Evolutionary conservation across 2,113 vertebrate genomes (phyloP).

Genomic region (Hypomesus transpacificus): DNA sequence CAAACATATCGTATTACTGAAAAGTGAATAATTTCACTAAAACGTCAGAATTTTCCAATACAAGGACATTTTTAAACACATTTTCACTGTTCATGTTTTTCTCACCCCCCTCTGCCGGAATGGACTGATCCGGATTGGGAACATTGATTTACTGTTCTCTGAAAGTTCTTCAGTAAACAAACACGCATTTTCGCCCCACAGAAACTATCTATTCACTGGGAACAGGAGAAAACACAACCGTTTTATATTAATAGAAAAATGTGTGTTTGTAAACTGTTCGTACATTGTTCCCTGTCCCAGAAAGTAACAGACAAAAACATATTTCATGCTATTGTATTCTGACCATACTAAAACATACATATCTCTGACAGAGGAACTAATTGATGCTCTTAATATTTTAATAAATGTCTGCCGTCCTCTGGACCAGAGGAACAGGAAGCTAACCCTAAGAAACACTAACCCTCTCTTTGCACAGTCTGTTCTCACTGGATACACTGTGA

Average conservation of each 20-base stretch:
- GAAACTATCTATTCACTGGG: not conserved
- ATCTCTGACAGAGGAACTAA: not conserved
- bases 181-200: conserved; percentile 13
- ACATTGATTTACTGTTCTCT: conserved; percentile 55
- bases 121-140: conserved; percentile 36
- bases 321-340: not conserved
- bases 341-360: not conserved
- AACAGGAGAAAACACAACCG: not conserved
- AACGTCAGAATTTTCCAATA: not conserved
- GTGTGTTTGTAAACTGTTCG: too few relatives aligned
- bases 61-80: not conserved
- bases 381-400: not conserved
- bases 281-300: not conserved
- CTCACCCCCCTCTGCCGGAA: conserved; percentile 6
- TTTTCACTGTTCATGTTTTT: not conserved
- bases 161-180: conserved; percentile 41
- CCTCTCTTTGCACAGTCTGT: too few relatives aligned
- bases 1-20: not conserved
- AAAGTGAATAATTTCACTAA: not conserved
- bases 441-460: too few relatives aligned
- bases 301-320: not conserved
- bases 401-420: not conserved
- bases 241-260: not conserved
- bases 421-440: not conserved
- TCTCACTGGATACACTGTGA: too few relatives aligned